Evolutionary conservation across 2,797 vertebrate species (phyloP).

Genomic region (Megaceryle alcyon): DNA sequence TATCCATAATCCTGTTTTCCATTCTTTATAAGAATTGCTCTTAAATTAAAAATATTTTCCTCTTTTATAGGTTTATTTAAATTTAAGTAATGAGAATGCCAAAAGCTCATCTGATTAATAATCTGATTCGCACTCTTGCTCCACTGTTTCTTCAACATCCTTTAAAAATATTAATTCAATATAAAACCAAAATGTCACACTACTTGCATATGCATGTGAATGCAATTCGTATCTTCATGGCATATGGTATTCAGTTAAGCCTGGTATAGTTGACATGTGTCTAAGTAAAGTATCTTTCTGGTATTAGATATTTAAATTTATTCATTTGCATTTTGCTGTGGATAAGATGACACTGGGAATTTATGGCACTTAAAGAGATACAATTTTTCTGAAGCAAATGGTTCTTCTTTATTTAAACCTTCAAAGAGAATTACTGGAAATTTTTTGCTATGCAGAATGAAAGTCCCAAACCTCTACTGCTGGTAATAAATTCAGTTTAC

Average conservation of each 20-base stretch:
- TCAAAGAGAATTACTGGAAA: not conserved
- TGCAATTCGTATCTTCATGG: not conserved
- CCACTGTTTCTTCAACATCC: not conserved
- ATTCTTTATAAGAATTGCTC: not conserved
- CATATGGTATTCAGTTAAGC: slow-evolving; percentile 38
- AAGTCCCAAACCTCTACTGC: not conserved
- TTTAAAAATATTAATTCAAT: slow-evolving; percentile 30
- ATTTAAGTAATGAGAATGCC: not conserved
- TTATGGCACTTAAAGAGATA: not conserved
- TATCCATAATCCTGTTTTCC: not conserved
- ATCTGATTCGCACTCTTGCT: not conserved
- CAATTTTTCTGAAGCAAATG: not conserved
- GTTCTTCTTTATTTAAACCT: not conserved
- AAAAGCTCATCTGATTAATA: not conserved
- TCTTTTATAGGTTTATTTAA: not conserved
- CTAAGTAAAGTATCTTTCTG: slow-evolving; percentile 1
- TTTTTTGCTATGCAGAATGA: not conserved
- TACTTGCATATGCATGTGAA: not conserved
- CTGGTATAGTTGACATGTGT: slow-evolving; percentile 8
- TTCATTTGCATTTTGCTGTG: not conserved
- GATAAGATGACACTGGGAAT: not conserved
- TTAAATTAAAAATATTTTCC: not conserved
- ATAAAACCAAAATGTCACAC: not conserved
- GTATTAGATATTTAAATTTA: slow-evolving; percentile 25
- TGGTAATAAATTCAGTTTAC: not conserved